A percentile compares a stretch with the other conserved stretches of the same genome.
Conservation (phyloP, 2,797 vertebrate species). For the Labeo calbasu region DNA sequence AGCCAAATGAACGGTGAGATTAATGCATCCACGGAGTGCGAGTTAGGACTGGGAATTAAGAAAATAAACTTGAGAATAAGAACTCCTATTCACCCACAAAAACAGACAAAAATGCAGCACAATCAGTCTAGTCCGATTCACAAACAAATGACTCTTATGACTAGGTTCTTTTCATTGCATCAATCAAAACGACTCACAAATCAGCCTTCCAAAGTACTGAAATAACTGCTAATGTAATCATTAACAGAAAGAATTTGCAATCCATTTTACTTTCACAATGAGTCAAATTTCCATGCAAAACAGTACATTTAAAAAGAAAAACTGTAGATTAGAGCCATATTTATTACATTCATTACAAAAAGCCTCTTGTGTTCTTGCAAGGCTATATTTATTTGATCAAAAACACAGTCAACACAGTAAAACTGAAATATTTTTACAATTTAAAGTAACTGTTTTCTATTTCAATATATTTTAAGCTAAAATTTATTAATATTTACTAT, state of each 20-base stretch:
- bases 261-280: not conserved
- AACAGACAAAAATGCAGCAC: not conserved
- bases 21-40: constrained; percentile 20
- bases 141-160: not conserved
- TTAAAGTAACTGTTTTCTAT: no score
- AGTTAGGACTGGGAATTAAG: constrained; percentile 5
- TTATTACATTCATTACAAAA: no score
- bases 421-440: no score
- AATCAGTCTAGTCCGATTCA: not conserved
- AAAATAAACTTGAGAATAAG: not conserved
- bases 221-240: not conserved
- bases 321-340: not conserved
- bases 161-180: not conserved
- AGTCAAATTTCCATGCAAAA: not conserved
- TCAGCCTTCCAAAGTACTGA: not conserved
- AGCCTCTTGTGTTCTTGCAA: no score
- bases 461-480: no score
- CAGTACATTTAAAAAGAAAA: not conserved
- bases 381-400: no score
- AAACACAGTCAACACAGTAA: no score
- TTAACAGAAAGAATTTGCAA: not conserved
- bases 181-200: not conserved
- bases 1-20: constrained; percentile 29
- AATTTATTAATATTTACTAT: no score
- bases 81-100: not conserved